Evolutionary conservation across 2,113 vertebrate genomes (phyloP).

Genomic region (Nasalis larvatus): DNA sequence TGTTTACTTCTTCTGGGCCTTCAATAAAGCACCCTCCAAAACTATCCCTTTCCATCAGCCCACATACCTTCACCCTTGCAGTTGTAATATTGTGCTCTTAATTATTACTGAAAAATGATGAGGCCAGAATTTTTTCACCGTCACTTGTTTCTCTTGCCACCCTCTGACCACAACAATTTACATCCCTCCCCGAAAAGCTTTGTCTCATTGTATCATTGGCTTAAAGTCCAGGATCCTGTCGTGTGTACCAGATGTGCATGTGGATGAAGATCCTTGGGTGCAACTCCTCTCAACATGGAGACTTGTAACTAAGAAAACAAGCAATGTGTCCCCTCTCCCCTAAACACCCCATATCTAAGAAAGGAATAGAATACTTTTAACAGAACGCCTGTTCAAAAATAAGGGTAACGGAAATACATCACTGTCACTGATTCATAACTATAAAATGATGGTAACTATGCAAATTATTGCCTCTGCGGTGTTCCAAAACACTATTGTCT

Average conservation of each 20-base stretch:
- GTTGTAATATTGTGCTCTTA: background rate
- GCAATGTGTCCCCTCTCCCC: background rate
- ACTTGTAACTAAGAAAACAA: background rate
- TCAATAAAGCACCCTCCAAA: background rate
- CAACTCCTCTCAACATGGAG: background rate
- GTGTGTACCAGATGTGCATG: background rate
- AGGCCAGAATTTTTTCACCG: background rate
- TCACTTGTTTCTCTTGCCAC: background rate
- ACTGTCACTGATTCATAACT: background rate
- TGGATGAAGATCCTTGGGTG: background rate
- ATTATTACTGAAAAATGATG: background rate
- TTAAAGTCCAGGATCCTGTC: conserved; percentile 15
- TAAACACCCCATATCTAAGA: background rate
- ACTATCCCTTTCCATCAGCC: background rate
- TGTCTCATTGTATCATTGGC: background rate
- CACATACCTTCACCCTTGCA: background rate
- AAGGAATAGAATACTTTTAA: background rate
- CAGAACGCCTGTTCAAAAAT: background rate
- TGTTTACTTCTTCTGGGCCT: background rate
- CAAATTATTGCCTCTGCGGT: background rate
- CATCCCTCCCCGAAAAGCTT: background rate
- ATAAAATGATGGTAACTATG: background rate
- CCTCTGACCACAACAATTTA: background rate
- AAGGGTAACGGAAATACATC: background rate
- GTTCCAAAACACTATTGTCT: background rate